Evolutionary conservation across 2,888 invertebrate species (phyloP), one percentile per base, ranked within the genome.

Genomic region (Lysandra coridon): DNA sequence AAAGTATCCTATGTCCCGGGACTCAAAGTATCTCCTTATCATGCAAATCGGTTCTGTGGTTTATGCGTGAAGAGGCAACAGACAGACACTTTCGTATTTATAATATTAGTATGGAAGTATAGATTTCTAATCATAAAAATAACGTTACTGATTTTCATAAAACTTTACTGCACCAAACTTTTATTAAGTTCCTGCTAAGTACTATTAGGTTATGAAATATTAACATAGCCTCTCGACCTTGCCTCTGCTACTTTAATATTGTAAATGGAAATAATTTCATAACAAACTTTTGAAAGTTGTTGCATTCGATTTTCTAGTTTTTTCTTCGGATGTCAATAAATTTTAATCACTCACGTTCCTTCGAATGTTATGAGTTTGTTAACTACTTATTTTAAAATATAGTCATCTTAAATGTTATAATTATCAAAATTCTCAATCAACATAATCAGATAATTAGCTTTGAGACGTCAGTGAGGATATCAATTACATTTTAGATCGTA

Each of bases 401-500:
- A 37, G 33, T 33, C 33, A 17, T 37, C 12, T 64, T 33, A 69
- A 12, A 64, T 30, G 12, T 64, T 69, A 33, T 37, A 69, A 33
- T 69, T 69, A 37, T 69, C 69, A 17, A 69, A 69, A 64, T 12
- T 30, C 64, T 37, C 33, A 69, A 69, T 69, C 69, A 37, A 69
- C 4, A 69, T 69, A 69, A 37, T 69, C 69, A 69, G 69, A 37
- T 69, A 69, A 69, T 69, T 69, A 37, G 30, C 1, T 64, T 64
- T 64, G 64, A 37, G 69, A 69, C 33, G 17, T 4, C 5, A 69
- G 17, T 69, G 69, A 69, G 33, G 64, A 69, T 69, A 69, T 69
- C 69, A 37, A 69, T 69, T 69, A 69, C 69, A 69, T 69, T 69
- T 69, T 33, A 69, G 33, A 69, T 69, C 69, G 69, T 69, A 37